Evolutionary conservation across 2,888 invertebrate species (phyloP), one percentile per base, ranked within the genome.

Genomic region (Lasiommata megera): DNA sequence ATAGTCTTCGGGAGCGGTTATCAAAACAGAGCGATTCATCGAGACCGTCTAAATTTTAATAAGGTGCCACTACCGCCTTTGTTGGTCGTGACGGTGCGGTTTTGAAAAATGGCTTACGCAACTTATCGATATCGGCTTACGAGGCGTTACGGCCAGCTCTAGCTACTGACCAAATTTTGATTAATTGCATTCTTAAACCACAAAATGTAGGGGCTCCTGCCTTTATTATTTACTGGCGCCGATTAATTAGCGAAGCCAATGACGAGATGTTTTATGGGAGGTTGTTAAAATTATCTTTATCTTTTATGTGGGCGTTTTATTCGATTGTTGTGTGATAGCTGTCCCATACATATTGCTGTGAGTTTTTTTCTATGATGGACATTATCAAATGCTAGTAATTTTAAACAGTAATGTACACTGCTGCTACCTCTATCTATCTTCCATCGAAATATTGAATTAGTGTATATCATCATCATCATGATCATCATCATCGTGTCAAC

Each of bases 111-210:
- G 67, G 79, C 80, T 89, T 89, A 83, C 88, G 87, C 89, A 90
- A 89, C 80, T 88, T 89, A 89, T 89, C 88, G 89, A 88, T 88
- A 89, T 88, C 88, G 82, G 80, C 82, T 88, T 87, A 88, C 88
- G 88, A 88, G 85, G 88, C 89, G 89, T 88, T 88, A 82, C 87
- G 80, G 78, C 73, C 81, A 76, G 80, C 80, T 80, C 79, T 79
- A 77, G 89, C 90, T 89, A 88, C 89, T 88, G 88, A 85, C 88
- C 88, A 85, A 77, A 73, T 84, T 89, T 88, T 88, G 89, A 90
- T 89, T 88, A 88, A 89, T 90, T 82, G 82, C 88, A 85, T 88
- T 86, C 84, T 82, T 79, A 75, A 72, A 71, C 72, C 71, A 74
- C 66, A 73, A 75, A 79, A 74, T 75, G 77, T 70, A 61, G 63